phyloP scores from a whole-genome alignment of 2,888 invertebrate genomes.

The Lissocephala sabroskyi region DNA sequence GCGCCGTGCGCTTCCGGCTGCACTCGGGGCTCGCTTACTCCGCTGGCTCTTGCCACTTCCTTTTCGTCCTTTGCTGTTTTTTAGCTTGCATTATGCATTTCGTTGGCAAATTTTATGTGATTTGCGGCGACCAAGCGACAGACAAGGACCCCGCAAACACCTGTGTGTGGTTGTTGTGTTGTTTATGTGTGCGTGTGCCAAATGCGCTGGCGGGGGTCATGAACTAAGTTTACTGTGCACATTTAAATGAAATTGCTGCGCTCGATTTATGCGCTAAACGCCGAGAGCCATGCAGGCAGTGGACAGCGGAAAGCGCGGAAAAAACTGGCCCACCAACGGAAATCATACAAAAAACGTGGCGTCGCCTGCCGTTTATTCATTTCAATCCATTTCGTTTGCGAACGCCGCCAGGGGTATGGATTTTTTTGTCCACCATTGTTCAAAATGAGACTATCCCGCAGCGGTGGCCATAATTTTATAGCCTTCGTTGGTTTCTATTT shows the following conservation, averaged over 20 bases:
- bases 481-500: slow-evolving; percentile 26
- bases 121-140: slow-evolving; percentile 38
- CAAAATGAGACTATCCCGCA: slow-evolving; percentile 18
- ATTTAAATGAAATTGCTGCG: slow-evolving; percentile 63
- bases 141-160: slow-evolving; percentile 1
- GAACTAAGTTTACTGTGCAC: slow-evolving; percentile 63
- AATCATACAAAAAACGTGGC: no score
- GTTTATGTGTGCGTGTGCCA: slow-evolving; percentile 6
- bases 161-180: no score
- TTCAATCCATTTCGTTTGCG: slow-evolving; percentile 31
- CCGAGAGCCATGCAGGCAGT: slow-evolving; percentile 38
- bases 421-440: slow-evolving; percentile 29
- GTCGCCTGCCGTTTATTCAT: slow-evolving; percentile 16
- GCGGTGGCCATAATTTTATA: slow-evolving; percentile 46
- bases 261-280: slow-evolving; percentile 61
- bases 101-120: slow-evolving; percentile 52
- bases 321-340: no score
- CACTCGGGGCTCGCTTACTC: slow-evolving; percentile 7
- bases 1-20: slow-evolving; percentile 39
- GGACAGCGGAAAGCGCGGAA: no score
- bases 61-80: slow-evolving; percentile 14
- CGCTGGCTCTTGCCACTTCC: slow-evolving; percentile 8
- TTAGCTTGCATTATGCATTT: slow-evolving; percentile 46
- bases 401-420: no score
- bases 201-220: slow-evolving; percentile 49